These are phyloP conservation scores for Sitophilus oryzae DNA, from an alignment of 1,140 invertebrate genomes.

Conservation along the genomic window DNA sequence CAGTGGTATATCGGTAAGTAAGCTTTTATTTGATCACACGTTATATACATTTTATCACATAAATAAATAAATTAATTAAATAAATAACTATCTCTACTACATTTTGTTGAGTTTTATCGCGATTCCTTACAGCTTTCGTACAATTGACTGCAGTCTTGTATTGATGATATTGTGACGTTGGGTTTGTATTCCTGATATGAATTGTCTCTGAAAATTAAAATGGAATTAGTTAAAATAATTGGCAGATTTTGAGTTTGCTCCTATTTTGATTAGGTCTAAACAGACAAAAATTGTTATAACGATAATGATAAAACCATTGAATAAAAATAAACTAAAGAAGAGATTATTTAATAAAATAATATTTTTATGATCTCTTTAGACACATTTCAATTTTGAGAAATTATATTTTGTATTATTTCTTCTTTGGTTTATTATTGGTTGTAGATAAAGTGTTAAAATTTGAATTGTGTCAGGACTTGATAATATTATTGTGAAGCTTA, in stretches of 20 bases:
- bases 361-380: too few relatives aligned
- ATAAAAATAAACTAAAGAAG: too few relatives aligned
- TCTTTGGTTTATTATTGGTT: too few relatives aligned
- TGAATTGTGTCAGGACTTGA: too few relatives aligned
- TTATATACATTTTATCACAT: background rate
- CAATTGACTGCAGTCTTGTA: slow-evolving; percentile 31
- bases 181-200: slow-evolving; percentile 34
- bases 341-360: too few relatives aligned
- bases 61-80: slow-evolving; percentile 9
- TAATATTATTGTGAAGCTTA: too few relatives aligned
- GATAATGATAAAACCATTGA: too few relatives aligned
- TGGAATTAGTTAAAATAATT: background rate
- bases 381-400: too few relatives aligned
- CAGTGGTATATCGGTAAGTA: slow-evolving; percentile 64
- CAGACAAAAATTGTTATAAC: too few relatives aligned
- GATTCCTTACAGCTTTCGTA: slow-evolving; percentile 26
- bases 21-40: background rate
- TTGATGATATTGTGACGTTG: slow-evolving; percentile 17
- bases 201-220: slow-evolving; percentile 31
- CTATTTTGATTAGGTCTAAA: background rate
- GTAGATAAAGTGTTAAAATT: too few relatives aligned
- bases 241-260: background rate
- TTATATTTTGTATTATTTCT: too few relatives aligned
- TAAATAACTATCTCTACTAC: slow-evolving; percentile 10
- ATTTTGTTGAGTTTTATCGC: background rate